A percentile compares a stretch with the other conserved stretches of the same genome.
These are phyloP conservation scores for Thamnophis elegans DNA, from an alignment of 2,797 vertebrate species.

Conservation along the genomic window DNA sequence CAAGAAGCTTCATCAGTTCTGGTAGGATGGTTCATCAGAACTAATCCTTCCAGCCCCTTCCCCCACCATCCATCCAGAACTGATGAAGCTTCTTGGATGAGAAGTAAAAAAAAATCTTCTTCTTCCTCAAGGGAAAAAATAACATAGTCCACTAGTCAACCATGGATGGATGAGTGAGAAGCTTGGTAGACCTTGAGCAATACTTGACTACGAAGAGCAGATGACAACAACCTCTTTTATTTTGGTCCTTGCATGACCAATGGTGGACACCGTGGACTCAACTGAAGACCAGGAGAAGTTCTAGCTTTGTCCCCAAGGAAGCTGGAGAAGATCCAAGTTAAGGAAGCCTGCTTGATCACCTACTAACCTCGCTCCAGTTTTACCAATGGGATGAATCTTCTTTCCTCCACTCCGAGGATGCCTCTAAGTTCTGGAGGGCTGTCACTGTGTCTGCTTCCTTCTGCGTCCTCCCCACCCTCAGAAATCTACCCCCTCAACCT, in stretches of 20 bases:
- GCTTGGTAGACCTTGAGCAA: neutral
- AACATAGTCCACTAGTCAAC: neutral
- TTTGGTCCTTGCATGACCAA: neutral
- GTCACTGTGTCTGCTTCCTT: slow-evolving; percentile 1
- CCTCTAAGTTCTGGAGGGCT: slow-evolving; percentile 38
- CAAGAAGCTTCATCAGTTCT: neutral
- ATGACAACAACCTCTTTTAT: neutral
- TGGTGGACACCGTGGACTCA: neutral
- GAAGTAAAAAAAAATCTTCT: neutral
- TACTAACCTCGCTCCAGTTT: neutral
- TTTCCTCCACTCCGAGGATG: neutral
- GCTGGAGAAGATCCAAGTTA: neutral
- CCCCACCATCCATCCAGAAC: neutral
- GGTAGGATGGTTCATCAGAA: neutral
- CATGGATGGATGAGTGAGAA: neutral
- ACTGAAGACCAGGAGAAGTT: neutral
- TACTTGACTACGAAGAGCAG: neutral
- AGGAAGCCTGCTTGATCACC: fast-evolving
- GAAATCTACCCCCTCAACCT: slow-evolving; percentile 35
- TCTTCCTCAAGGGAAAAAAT: neutral
- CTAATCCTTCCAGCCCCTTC: too few relatives aligned
- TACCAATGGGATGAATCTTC: fast-evolving
- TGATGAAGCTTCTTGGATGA: neutral
- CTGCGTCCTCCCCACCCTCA: neutral
- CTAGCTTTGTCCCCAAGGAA: neutral